These are phyloP conservation scores for Nixonia krombeini DNA, from an alignment of 1,140 invertebrate species.

Conservation along the genomic window DNA sequence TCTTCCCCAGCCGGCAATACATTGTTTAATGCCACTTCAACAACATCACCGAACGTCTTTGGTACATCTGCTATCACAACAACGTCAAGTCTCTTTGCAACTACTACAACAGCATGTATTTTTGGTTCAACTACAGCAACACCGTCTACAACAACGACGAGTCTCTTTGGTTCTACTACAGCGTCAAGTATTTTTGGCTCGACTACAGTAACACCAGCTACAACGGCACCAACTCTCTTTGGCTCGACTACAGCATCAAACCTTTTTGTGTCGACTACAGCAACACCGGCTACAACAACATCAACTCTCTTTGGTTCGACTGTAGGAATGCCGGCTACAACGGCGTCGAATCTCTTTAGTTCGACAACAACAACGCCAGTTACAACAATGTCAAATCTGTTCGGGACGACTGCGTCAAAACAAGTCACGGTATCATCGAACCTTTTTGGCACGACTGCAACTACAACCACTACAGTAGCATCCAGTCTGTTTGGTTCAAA, in stretches of 20 bases:
- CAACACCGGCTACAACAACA: too few species aligned
- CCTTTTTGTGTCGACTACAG: too few species aligned
- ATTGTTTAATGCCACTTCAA: too few species aligned
- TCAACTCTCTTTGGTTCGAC: too few species aligned
- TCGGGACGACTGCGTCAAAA: too few species aligned
- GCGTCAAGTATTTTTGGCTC: constrained; percentile 3
- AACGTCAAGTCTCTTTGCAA: not conserved
- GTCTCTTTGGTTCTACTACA: not conserved
- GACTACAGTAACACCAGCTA: not conserved
- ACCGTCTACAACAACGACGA: constrained; percentile 1
- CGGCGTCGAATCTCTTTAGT: not conserved
- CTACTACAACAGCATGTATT: too few species aligned
- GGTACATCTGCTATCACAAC: constrained; percentile 3
- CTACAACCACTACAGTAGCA: not conserved
- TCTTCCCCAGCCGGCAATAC: too few species aligned
- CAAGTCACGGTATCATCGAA: too few species aligned
- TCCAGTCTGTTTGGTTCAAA: not conserved
- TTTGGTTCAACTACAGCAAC: constrained; percentile 4
- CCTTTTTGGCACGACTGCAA: constrained; percentile 36
- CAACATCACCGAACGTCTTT: too few species aligned
- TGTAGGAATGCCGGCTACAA: not conserved
- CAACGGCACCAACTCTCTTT: not conserved
- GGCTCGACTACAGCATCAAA: too few species aligned
- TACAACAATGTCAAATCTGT: constrained; percentile 21
- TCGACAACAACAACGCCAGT: not conserved